Evolutionary conservation across 1,140 invertebrate species (phyloP), one percentile per base, ranked within the genome.

Genomic region (Plectus sambesii): DNA sequence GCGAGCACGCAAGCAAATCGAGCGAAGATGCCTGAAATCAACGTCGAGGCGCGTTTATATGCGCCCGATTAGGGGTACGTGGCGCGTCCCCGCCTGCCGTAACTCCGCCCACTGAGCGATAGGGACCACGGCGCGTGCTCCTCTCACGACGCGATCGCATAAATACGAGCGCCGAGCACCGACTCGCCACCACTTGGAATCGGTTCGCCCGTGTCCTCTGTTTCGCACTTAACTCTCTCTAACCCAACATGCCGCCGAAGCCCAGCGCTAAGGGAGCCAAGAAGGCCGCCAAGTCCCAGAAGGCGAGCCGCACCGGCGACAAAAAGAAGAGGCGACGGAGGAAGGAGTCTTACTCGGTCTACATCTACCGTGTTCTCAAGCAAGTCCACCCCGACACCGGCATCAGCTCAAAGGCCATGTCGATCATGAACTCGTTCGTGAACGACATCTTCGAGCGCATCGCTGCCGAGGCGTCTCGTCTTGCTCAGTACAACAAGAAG

Each of bases 401-500:
- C n/a, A 65, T 74, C 40, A 72, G 71, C 12, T 55, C 58, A 27
- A 75, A 74, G 47, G 73, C 74, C 1, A 79, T 79, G 75, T 60
- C 70, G 35, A 78, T 79, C 26, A 78, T 79, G 76, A 78, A 79
- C 50, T 75, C 74, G 43, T 79, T 80, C 60, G 76, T 80, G 26
- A 73, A 75, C 42, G 78, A 81, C 58, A 79, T 82, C 43, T 81
- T 80, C 56, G 78, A 80, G 55, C 71, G 79, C 17, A 79, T 81
- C 30, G 78, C 80, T 24, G 66, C 77, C 5, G 80, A 83, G 68
- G 73, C 80, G 1, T 80, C 78, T 8, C 74, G 78, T 55, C 61
- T 83, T 47, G 76, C 78, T 3, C 79, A 81, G 52, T 81, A 81
- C 71, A 82, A 80, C 70, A 82, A 82, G 64, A 65, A 75, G 0